These are phyloP conservation scores for Peucedramus taeniatus DNA, from an alignment of 2,113 vertebrate genomes.

Conservation along the genomic window DNA sequence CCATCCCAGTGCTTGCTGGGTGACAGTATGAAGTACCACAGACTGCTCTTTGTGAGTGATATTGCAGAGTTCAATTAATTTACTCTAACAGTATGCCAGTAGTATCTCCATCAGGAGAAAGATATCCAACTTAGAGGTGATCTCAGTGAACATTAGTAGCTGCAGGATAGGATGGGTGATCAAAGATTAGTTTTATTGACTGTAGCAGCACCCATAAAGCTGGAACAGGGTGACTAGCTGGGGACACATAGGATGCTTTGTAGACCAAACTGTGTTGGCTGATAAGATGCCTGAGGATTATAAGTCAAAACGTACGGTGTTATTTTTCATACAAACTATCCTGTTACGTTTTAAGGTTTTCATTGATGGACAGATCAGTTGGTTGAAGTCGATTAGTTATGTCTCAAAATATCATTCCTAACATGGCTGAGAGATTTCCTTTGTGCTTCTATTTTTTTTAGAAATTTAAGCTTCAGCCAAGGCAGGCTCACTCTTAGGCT, in stretches of 20 bases:
- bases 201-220: neutral
- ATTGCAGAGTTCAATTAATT: neutral
- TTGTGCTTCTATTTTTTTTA: neutral
- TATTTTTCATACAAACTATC: neutral
- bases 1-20: neutral
- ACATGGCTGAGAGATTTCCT: neutral
- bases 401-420: neutral
- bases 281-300: neutral
- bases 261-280: neutral
- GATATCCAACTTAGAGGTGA: neutral
- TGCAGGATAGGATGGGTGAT: neutral
- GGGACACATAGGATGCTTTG: neutral
- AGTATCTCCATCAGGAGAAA: neutral
- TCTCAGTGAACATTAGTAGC: neutral
- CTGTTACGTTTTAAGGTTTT: neutral
- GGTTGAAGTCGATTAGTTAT: neutral
- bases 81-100: neutral
- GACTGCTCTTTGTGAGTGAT: neutral
- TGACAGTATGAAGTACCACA: neutral
- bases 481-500: neutral
- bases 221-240: neutral
- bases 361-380: rapidly evolving
- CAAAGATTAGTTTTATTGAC: neutral
- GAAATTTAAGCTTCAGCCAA: neutral
- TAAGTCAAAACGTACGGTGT: neutral